These are phyloP conservation scores for Xylophagus ater DNA, from an alignment of 2,888 invertebrate genomes.

Conservation along the genomic window DNA sequence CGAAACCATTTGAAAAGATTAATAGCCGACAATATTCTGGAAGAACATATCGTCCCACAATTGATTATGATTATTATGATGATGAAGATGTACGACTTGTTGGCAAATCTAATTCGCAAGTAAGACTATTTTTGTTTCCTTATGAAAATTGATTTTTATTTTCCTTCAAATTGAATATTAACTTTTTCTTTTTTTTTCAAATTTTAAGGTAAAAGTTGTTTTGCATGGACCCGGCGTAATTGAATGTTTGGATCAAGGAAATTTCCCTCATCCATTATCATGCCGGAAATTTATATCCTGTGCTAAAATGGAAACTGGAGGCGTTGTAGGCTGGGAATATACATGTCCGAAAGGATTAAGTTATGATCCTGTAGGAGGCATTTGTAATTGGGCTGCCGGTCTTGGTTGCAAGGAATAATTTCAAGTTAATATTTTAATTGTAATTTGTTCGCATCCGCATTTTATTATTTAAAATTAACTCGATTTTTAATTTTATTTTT, in stretches of 20 bases:
- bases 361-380: constrained; percentile 82
- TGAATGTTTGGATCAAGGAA: constrained; percentile 79
- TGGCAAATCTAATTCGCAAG: constrained; percentile 42
- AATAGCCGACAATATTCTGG: constrained; percentile 18
- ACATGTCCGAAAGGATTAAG: constrained; percentile 76
- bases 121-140: too few relatives aligned
- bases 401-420: constrained; percentile 58
- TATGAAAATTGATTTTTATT: too few relatives aligned
- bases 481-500: constrained; percentile 3
- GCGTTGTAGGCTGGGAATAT: constrained; percentile 76
- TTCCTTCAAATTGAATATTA: background rate
- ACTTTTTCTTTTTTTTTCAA: background rate
- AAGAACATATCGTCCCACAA: constrained; percentile 31
- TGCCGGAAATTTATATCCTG: constrained; percentile 89
- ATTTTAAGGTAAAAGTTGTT: constrained; percentile 40
- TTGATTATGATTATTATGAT: constrained; percentile 61
- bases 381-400: constrained; percentile 82
- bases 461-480: background rate
- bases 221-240: constrained; percentile 60
- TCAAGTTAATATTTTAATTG: constrained; percentile 5
- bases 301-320: constrained; percentile 67
- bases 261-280: constrained; percentile 81
- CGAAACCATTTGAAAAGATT: constrained; percentile 29
- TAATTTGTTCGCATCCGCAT: background rate
- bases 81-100: constrained; percentile 48